Evolutionary conservation across 2,113 vertebrate species (phyloP).

Genomic region (Puntigrus tetrazona): DNA sequence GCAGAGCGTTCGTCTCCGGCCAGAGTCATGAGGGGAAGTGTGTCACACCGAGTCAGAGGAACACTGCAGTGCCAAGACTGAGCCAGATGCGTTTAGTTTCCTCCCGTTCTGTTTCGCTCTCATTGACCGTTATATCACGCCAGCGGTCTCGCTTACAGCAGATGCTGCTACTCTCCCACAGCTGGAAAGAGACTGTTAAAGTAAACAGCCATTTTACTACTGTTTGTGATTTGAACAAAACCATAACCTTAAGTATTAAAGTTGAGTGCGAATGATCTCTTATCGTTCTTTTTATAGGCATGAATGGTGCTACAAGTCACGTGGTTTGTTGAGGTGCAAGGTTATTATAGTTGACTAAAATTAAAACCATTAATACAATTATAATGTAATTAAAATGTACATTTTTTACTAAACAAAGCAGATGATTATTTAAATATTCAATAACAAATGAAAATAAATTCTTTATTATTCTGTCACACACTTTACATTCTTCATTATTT

Average conservation of each 20-base stretch:
- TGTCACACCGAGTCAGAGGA: slow-evolving; percentile 27
- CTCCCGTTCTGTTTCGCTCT: not conserved
- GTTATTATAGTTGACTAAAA: too few relatives aligned
- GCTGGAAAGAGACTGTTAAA: not conserved
- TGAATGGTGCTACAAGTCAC: not conserved
- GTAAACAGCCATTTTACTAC: not conserved
- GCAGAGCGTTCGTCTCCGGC: not conserved
- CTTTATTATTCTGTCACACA: too few relatives aligned
- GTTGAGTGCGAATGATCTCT: not conserved
- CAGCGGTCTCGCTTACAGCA: slow-evolving; percentile 34
- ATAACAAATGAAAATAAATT: too few relatives aligned
- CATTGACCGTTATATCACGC: not conserved
- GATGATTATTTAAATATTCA: too few relatives aligned
- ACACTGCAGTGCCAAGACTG: not conserved
- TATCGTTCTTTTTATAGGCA: not conserved
- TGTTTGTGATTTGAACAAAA: not conserved
- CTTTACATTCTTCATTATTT: too few relatives aligned
- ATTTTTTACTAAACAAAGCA: too few relatives aligned
- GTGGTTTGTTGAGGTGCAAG: too few relatives aligned
- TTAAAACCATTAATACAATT: too few relatives aligned
- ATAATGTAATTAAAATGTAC: too few relatives aligned
- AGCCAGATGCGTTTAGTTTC: not conserved
- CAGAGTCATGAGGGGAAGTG: not conserved
- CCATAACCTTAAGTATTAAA: not conserved
- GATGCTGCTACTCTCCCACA: slow-evolving; percentile 31